Evolutionary conservation across 2,113 vertebrate genomes (phyloP).

Genomic region (Perccottus glenii): DNA sequence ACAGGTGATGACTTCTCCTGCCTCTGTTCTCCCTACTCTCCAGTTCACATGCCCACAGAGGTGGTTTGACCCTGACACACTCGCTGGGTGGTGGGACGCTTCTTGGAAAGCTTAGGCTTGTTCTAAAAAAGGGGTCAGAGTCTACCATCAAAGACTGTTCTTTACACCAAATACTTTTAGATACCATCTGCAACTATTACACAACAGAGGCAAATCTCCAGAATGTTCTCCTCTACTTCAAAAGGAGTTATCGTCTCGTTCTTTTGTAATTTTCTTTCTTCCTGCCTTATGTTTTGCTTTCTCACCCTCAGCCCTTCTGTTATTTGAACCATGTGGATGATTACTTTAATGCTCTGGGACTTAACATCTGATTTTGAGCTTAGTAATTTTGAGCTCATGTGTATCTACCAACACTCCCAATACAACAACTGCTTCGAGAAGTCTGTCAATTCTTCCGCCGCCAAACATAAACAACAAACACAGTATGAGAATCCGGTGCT

Average conservation of each 20-base stretch:
- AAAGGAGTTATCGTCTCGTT: constrained; percentile 4
- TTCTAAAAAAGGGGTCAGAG: constrained; percentile 15
- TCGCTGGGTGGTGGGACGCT: constrained; percentile 54
- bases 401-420: constrained; percentile 14
- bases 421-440: constrained; percentile 7
- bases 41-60: constrained; percentile 42
- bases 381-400: constrained; percentile 21
- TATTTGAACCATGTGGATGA: constrained; percentile 28
- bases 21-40: constrained; percentile 23
- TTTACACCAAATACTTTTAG: constrained; percentile 5
- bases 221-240: constrained; percentile 17
- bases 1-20: constrained; percentile 70
- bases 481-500: constrained; percentile 45
- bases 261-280: constrained; percentile 16
- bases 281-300: background rate
- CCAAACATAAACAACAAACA: constrained; percentile 32
- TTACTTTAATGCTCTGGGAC: constrained; percentile 30
- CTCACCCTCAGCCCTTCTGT: constrained; percentile 12
- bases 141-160: constrained; percentile 32
- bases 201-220: constrained; percentile 15
- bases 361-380: constrained; percentile 57
- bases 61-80: constrained; percentile 46
- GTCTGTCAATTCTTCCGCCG: constrained; percentile 53
- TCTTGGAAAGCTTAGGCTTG: constrained; percentile 52
- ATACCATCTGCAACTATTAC: constrained; percentile 31